Percentiles rank a stretch among this genome's conserved stretches.
Evolutionary conservation across 2,113 vertebrate species (phyloP).

Genomic region (Rhea pennata): DNA sequence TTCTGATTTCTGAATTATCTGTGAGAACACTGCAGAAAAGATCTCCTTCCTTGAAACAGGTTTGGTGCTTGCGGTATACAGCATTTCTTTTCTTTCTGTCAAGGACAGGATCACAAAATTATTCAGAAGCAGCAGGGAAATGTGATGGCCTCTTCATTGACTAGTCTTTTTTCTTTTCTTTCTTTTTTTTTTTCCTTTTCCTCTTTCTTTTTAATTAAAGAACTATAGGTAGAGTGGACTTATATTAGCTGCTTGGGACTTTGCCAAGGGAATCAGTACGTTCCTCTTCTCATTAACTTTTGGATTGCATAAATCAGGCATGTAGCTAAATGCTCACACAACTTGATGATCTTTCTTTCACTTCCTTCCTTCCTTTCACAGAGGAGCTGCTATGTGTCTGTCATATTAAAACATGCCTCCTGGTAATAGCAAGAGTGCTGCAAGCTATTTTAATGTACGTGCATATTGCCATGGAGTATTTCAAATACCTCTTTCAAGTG

Average conservation of each 20-base stretch:
- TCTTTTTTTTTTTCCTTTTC: background rate
- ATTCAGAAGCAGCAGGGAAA: constrained; percentile 6
- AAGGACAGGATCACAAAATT: background rate
- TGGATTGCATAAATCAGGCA: background rate
- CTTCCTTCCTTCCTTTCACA: background rate
- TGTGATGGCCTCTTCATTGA: background rate
- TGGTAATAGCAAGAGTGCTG: background rate
- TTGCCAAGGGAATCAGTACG: background rate
- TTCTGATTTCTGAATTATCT: background rate
- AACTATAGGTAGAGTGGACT: background rate
- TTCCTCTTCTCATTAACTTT: background rate
- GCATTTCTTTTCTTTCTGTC: background rate
- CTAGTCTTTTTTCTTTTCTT: background rate
- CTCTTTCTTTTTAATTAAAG: constrained; percentile 9
- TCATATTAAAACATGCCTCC: background rate
- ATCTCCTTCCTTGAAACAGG: background rate
- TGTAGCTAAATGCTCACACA: background rate
- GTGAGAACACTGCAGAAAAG: background rate
- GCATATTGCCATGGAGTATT: background rate
- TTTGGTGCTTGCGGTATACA: background rate
- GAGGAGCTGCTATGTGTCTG: background rate
- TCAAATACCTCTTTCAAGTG: background rate
- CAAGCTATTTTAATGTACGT: background rate
- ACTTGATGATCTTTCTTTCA: background rate
- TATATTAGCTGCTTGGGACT: background rate